phyloP scores from a whole-genome alignment of 2,888 invertebrate genomes.

The Erebia epiphron region DNA sequence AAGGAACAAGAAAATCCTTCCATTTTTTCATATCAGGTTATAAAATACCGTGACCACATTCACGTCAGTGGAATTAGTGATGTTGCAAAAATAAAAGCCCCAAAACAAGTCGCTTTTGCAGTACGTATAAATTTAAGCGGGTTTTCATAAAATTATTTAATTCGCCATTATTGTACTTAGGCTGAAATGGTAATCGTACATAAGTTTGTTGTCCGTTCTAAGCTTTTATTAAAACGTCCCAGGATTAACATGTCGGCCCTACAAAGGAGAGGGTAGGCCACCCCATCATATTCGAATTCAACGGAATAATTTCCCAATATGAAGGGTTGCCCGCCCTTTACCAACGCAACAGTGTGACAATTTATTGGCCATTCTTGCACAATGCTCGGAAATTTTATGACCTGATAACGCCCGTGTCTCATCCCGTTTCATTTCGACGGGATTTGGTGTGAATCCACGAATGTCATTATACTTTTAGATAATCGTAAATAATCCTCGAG shows the following conservation, averaged over 20 bases:
- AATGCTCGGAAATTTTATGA: constrained; percentile 72
- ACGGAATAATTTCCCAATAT: constrained; percentile 40
- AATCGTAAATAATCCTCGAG: constrained; percentile 35
- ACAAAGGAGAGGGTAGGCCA: constrained; percentile 24
- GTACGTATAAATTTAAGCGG: too few species aligned
- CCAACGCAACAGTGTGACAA: constrained; percentile 62
- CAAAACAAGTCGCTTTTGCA: too few species aligned
- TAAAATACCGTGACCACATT: too few species aligned
- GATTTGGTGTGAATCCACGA: constrained; percentile 53
- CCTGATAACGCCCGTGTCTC: constrained; percentile 72
- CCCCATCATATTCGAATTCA: constrained; percentile 39
- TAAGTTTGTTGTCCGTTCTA: not conserved
- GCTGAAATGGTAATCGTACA: not conserved
- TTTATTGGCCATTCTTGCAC: constrained; percentile 76
- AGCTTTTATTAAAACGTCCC: constrained; percentile 14
- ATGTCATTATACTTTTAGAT: constrained; percentile 32
- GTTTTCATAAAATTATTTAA: too few species aligned
- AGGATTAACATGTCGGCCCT: constrained; percentile 24
- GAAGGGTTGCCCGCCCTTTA: constrained; percentile 46
- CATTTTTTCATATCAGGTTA: too few species aligned
- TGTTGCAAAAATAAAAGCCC: too few species aligned
- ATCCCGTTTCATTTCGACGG: constrained; percentile 57
- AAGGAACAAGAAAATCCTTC: too few species aligned
- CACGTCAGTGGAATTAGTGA: too few species aligned
- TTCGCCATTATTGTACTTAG: too few species aligned